Conservation (phyloP, 1,140 invertebrate species). For the Charaxes varanes region DNA sequence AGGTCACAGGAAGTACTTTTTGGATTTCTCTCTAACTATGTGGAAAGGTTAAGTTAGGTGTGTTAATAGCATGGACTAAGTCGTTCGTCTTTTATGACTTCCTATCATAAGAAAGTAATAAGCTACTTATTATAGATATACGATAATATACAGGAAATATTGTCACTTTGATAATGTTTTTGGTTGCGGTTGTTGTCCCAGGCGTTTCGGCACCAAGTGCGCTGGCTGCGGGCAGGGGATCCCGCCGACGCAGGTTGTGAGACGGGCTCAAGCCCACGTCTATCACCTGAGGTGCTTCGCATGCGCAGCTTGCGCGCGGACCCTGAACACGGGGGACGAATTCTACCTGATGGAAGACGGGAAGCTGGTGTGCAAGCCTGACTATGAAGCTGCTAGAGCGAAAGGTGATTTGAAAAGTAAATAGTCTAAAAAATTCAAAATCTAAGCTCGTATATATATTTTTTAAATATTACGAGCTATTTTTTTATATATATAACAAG, state of each 20-base stretch:
- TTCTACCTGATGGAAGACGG: constrained; percentile 99
- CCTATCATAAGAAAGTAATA: no score
- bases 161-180: constrained; percentile 70
- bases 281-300: constrained; percentile 98
- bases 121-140: no score
- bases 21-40: no score
- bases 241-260: constrained; percentile 95
- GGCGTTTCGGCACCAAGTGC: constrained; percentile 97
- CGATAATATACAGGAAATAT: background rate
- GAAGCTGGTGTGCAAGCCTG: constrained; percentile 97
- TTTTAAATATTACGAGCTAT: no score
- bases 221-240: constrained; percentile 97
- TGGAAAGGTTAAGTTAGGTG: no score
- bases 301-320: constrained; percentile 95
- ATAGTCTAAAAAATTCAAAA: constrained; percentile 27
- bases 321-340: constrained; percentile 97
- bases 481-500: no score
- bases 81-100: no score
- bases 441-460: no score
- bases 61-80: no score
- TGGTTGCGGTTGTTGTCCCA: constrained; percentile 78
- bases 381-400: constrained; percentile 95
- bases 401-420: constrained; percentile 79
- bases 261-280: constrained; percentile 94
- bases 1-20: no score